phyloP scores from a whole-genome alignment of 2,113 vertebrate species.

The Silurus meridionalis region DNA sequence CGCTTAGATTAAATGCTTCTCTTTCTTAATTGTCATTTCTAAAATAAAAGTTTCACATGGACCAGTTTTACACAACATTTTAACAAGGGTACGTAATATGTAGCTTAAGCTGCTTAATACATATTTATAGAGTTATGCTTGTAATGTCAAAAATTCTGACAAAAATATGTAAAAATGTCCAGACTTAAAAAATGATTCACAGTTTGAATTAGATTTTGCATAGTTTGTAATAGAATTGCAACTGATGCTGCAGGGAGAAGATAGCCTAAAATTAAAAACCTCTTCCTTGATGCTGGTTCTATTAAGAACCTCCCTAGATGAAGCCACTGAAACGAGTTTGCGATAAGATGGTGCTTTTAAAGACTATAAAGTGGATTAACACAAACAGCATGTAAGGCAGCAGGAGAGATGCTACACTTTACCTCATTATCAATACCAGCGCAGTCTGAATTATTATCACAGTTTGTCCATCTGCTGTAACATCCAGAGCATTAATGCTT shows the following conservation, averaged over 20 bases:
- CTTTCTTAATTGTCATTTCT: not conserved
- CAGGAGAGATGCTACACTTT: not conserved
- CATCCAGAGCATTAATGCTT: not conserved
- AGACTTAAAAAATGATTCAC: not conserved
- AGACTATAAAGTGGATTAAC: not conserved
- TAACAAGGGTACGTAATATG: not conserved
- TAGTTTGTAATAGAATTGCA: not conserved
- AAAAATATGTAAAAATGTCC: not conserved
- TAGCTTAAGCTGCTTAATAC: not conserved
- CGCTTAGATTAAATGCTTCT: not conserved
- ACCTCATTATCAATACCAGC: slow-evolving; percentile 43
- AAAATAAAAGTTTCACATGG: not conserved
- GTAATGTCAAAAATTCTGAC: not conserved
- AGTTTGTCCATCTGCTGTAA: not conserved
- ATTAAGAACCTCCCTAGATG: not conserved
- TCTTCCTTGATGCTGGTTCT: not conserved
- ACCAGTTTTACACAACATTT: not conserved
- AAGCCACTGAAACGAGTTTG: not conserved
- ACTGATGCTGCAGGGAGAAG: not conserved
- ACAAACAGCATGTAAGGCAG: not conserved
- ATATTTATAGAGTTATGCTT: not conserved
- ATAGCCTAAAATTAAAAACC: not conserved
- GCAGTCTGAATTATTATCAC: slow-evolving; percentile 27
- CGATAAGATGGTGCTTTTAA: not conserved
- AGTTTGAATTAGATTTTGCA: not conserved